Base-by-base conservation (phyloP, 1,140 invertebrate genomes). In the Trypoxylus dichotomus region DNA sequence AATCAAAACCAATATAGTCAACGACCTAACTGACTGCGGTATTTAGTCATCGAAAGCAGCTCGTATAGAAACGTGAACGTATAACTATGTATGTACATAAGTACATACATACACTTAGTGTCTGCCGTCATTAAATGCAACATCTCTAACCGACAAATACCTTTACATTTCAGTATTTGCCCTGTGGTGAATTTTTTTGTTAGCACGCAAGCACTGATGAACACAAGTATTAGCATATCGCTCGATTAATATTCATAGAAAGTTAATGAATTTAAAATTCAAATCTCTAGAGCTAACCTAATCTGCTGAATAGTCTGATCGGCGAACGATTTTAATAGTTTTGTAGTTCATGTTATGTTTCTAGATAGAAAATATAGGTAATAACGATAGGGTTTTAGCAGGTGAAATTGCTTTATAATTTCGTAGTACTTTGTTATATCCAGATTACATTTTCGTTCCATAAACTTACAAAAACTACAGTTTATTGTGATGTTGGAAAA, bases 181-280 rank as follows among this genome's bases (percentile, higher is more conserved):
- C 47, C 19, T 54, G 47, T 15, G 47, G 47, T 54, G 15, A 54
- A 1, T 54, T 54, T 54, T 54, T 54, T 54, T 15, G 11, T n/a
- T 54, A 54, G 19, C 15, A 54, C 47, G 47, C 47, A 54, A 54
- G 5, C 47, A 19, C n/a, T 6, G 47, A 54, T 54, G 47, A 54
- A 54, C 19, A 54, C 6, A n/a, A 6, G 32, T 15, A 32, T 25
- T 11, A 24, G 13, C 21, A 6, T 32, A 21, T 41, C 19, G 27
- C 21, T n/a, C 13, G 32, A 32, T 72, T 72, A 29, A n/a, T 32
- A 72, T 72, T 72, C 32, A 72, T 72, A 13, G 68, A 29, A 32
- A 72, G 15, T 72, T 72, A 11, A 29, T 24, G 24, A 11, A n/a
- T 13, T 29, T 21, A 72, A 72, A 3, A 15, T 72, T 72, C 25